These are phyloP conservation scores for Clunio marinus DNA, from an alignment of 2,888 invertebrate species.

Conservation along the genomic window DNA sequence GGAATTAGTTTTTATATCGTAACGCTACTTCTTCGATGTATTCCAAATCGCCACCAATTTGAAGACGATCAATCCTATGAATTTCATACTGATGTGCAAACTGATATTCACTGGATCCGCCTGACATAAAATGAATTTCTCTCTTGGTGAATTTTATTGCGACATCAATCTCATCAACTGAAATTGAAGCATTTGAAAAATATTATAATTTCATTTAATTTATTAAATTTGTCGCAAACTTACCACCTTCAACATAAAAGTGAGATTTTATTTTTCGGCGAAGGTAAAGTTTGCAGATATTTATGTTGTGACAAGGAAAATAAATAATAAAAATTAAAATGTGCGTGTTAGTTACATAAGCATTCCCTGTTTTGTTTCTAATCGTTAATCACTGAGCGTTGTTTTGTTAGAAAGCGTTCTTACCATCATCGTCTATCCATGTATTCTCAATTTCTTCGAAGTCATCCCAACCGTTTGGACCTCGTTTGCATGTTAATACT, in stretches of 20 bases:
- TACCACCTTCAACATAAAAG: constrained; percentile 20
- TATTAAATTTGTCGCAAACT: neutral
- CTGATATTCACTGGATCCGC: constrained; percentile 18
- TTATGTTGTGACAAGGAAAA: constrained; percentile 3
- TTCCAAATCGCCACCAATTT: constrained; percentile 26
- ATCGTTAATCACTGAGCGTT: neutral
- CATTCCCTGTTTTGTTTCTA: no score
- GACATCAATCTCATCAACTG: constrained; percentile 31
- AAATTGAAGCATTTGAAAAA: constrained; percentile 3
- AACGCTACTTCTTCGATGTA: constrained; percentile 33
- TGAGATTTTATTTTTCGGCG: neutral
- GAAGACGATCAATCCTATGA: constrained; percentile 13
- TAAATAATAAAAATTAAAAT: no score
- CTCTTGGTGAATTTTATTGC: constrained; percentile 19
- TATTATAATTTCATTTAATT: neutral
- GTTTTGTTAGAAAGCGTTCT: neutral
- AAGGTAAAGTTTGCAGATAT: neutral
- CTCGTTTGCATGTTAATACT: constrained; percentile 13
- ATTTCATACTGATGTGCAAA: constrained; percentile 29
- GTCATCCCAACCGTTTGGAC: constrained; percentile 17
- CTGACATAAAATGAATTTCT: constrained; percentile 21
- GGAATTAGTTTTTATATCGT: constrained; percentile 12
- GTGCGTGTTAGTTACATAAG: neutral
- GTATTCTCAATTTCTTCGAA: constrained; percentile 27
- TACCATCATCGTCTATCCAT: constrained; percentile 32